Conservation (phyloP, 1,140 invertebrate genomes). For the Galendromus occidentalis region DNA sequence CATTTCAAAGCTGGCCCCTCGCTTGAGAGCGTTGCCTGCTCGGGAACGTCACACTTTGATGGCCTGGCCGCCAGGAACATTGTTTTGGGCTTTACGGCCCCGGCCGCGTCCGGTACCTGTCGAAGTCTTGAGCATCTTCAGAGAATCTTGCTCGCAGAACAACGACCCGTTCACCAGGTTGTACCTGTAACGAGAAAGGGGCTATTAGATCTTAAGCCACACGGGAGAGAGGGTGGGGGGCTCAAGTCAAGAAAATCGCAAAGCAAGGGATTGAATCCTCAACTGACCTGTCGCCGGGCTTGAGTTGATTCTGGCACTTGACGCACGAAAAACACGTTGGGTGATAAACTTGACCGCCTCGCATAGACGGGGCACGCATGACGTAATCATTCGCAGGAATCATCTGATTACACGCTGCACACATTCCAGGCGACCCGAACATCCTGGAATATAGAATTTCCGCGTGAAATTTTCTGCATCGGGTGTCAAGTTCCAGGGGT, state of each 20-base stretch:
- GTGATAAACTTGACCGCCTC: slow-evolving; percentile 53
- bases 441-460: slow-evolving; percentile 41
- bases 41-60: slow-evolving; percentile 17
- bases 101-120: slow-evolving; percentile 15
- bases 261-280: too few species aligned
- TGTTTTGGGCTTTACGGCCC: slow-evolving; percentile 15
- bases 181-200: slow-evolving; percentile 33
- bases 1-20: slow-evolving; percentile 10
- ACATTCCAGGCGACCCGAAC: slow-evolving; percentile 64
- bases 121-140: slow-evolving; percentile 52
- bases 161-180: slow-evolving; percentile 59
- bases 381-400: slow-evolving; percentile 78
- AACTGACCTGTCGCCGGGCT: slow-evolving; percentile 63
- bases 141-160: slow-evolving; percentile 77
- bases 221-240: too few species aligned
- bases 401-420: slow-evolving; percentile 62
- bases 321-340: slow-evolving; percentile 81
- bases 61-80: slow-evolving; percentile 17
- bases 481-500: too few species aligned
- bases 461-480: slow-evolving; percentile 14
- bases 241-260: too few species aligned
- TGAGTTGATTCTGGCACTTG: slow-evolving; percentile 62
- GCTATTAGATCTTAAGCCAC: too few species aligned
- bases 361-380: slow-evolving; percentile 39
- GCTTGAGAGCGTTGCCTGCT: slow-evolving; percentile 14